Evolutionary conservation across 2,113 vertebrate species (phyloP).

Genomic region (Typhlomys cinereus): DNA sequence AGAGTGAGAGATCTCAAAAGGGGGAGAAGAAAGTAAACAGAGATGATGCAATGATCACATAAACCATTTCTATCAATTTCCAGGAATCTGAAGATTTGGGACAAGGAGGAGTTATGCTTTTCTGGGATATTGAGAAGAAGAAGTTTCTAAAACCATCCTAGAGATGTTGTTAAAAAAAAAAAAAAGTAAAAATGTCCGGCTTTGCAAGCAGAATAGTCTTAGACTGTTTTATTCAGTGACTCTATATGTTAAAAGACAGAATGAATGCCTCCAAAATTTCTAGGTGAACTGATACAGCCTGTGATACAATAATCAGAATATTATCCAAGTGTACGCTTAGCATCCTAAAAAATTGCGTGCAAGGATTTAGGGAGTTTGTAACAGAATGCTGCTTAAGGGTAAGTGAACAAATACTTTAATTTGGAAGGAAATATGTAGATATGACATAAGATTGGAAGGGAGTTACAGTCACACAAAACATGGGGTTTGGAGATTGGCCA

Average conservation of each 20-base stretch:
- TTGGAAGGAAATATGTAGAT: background rate
- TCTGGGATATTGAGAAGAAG: background rate
- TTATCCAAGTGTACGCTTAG: background rate
- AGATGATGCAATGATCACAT: background rate
- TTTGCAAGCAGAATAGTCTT: background rate
- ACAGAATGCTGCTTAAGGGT: background rate
- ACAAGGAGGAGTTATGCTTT: background rate
- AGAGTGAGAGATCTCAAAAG: no score
- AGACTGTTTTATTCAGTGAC: background rate
- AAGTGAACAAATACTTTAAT: background rate
- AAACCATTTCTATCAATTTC: background rate
- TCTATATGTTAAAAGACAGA: background rate
- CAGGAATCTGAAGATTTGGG: background rate
- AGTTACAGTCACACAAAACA: background rate
- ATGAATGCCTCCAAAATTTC: background rate
- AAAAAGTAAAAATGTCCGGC: background rate
- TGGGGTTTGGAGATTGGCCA: background rate
- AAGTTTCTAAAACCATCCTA: background rate
- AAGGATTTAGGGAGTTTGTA: slow-evolving; percentile 1
- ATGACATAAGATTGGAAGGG: background rate
- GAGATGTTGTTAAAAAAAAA: background rate
- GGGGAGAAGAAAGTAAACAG: background rate
- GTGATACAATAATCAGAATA: background rate
- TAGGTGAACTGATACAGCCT: background rate
- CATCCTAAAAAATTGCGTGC: background rate